phyloP scores from a whole-genome alignment of 2,888 invertebrate species.

The Artemia sinica region DNA sequence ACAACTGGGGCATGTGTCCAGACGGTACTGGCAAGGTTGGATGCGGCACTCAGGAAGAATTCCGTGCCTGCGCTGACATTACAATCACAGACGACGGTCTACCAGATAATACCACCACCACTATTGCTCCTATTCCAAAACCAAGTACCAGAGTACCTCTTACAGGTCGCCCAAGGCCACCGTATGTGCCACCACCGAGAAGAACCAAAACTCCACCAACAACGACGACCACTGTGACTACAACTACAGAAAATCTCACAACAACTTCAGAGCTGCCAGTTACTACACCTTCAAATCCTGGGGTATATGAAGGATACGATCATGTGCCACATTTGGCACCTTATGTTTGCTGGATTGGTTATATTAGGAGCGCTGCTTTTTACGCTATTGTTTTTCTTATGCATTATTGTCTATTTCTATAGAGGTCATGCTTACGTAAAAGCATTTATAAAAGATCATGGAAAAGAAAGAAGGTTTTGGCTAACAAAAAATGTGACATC shows the following conservation, averaged over 20 bases:
- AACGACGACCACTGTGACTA: slow-evolving; percentile 46
- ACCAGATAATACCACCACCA: slow-evolving; percentile 23
- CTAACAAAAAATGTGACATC: slow-evolving; percentile 6
- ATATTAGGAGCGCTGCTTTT: slow-evolving; percentile 28
- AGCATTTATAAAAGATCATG: slow-evolving; percentile 21
- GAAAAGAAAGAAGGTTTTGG: slow-evolving; percentile 17
- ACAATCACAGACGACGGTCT: slow-evolving; percentile 26
- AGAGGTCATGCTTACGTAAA: slow-evolving; percentile 25
- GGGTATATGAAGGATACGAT: slow-evolving; percentile 19
- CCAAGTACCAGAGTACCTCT: slow-evolving; percentile 5
- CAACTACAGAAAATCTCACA: not conserved
- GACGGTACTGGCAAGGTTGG: slow-evolving; percentile 59
- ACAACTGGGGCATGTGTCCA: slow-evolving; percentile 60
- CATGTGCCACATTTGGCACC: slow-evolving; percentile 25
- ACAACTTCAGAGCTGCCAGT: slow-evolving; percentile 7
- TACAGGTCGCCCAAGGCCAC: slow-evolving; percentile 10
- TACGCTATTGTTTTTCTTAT: slow-evolving; percentile 27
- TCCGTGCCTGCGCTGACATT: slow-evolving; percentile 29
- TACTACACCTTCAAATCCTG: slow-evolving; percentile 24
- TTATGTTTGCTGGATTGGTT: slow-evolving; percentile 27
- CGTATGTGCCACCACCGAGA: slow-evolving; percentile 22
- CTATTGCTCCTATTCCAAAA: slow-evolving; percentile 16
- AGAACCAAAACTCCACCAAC: slow-evolving; percentile 47
- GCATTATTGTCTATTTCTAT: slow-evolving; percentile 29
- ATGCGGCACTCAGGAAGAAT: slow-evolving; percentile 70